These are phyloP conservation scores for Steinernema carpocapsae DNA, from an alignment of 2,888 invertebrate genomes.

Conservation along the genomic window DNA sequence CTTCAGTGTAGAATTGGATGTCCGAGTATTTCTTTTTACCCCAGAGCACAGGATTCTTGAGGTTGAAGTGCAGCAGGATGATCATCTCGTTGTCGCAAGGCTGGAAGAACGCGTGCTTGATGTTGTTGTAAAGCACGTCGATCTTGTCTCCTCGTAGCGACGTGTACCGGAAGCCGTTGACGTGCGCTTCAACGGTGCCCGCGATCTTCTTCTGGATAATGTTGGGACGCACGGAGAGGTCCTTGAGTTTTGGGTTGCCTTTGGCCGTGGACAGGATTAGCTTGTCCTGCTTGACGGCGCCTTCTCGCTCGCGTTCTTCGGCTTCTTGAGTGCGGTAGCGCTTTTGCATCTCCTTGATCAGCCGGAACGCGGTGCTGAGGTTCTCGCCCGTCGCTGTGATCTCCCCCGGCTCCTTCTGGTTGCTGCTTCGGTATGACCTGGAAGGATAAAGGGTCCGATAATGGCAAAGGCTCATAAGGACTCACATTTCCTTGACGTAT, in stretches of 20 bases:
- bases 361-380: constrained; percentile 90
- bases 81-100: constrained; percentile 98
- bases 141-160: constrained; percentile 99
- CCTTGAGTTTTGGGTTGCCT: constrained; percentile 84
- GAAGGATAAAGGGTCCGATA: too few species aligned
- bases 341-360: constrained; percentile 99
- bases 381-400: constrained; percentile 90
- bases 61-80: constrained; percentile 94
- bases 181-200: constrained; percentile 87
- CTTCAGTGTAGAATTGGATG: constrained; percentile 99
- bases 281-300: constrained; percentile 97
- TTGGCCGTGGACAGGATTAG: constrained; percentile 84
- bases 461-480: background rate
- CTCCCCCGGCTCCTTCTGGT: constrained; percentile 95
- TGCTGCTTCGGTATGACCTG: constrained; percentile 90
- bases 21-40: constrained; percentile 98
- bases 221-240: constrained; percentile 90
- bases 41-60: constrained; percentile 99
- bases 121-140: constrained; percentile 97
- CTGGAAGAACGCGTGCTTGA: constrained; percentile 93
- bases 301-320: constrained; percentile 95
- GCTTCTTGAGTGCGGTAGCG: constrained; percentile 97
- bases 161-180: constrained; percentile 88
- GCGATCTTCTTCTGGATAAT: constrained; percentile 79
- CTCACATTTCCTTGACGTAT: constrained; percentile 89